A percentile compares a stretch with the other conserved stretches of the same genome.
These are phyloP conservation scores for Microctonus brassicae DNA, from an alignment of 2,888 invertebrate genomes.

Conservation along the genomic window DNA sequence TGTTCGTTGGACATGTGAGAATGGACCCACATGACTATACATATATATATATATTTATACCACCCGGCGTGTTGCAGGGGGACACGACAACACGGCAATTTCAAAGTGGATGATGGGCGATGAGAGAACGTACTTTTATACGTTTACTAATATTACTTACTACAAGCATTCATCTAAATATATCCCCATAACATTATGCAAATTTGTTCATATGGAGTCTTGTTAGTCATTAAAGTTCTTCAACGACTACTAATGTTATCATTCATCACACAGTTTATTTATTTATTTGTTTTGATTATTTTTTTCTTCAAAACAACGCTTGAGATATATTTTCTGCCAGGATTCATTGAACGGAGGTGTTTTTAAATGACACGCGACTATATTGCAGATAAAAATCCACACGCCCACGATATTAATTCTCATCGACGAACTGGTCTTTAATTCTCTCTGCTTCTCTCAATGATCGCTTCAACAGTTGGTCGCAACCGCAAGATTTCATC, in stretches of 20 bases:
- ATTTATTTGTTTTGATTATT: neutral
- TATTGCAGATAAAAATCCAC: neutral
- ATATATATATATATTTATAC: neutral
- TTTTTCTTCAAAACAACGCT: neutral
- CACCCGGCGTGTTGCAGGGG: neutral
- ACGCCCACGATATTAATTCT: slow-evolving; percentile 23
- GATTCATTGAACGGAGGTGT: neutral
- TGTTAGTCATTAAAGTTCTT: neutral
- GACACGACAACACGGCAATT: neutral
- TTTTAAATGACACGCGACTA: slow-evolving; percentile 21
- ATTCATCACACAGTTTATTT: neutral
- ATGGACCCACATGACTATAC: slow-evolving; percentile 26
- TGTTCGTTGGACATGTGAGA: neutral
- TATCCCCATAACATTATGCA: neutral
- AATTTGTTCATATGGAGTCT: neutral
- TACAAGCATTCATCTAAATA: neutral
- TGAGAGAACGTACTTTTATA: neutral
- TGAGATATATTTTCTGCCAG: neutral
- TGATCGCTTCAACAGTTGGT: neutral
- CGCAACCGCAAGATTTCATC: slow-evolving; percentile 9
- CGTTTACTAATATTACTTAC: neutral
- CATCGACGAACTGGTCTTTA: slow-evolving; percentile 18
- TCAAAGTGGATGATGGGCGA: neutral
- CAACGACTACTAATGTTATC: slow-evolving; percentile 7
- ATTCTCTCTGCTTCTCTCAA: neutral